These are phyloP conservation scores for Drosophila hydei DNA, from an alignment of 1,140 invertebrate genomes.

Conservation along the genomic window DNA sequence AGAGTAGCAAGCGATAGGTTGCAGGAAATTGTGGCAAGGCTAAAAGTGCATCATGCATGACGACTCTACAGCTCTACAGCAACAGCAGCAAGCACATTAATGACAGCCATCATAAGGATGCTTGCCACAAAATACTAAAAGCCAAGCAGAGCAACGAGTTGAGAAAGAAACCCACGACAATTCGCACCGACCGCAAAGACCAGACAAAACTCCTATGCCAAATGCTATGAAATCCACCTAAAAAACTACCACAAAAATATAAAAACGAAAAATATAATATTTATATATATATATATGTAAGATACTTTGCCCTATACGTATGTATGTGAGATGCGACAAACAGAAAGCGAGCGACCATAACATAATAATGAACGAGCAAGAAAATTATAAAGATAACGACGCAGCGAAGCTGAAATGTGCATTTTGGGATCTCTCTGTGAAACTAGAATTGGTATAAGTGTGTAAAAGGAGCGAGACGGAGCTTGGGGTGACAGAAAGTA, in stretches of 20 bases:
- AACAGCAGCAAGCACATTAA: constrained; percentile 30
- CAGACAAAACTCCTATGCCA: not conserved
- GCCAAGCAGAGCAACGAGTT: not conserved
- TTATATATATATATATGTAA: not conserved
- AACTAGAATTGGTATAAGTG: too few relatives aligned
- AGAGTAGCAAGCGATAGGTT: constrained; percentile 15
- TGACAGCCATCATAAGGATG: constrained; percentile 10
- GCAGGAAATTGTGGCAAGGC: constrained; percentile 29
- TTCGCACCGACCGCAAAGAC: not conserved
- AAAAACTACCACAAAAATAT: constrained; percentile 19
- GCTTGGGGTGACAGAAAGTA: too few relatives aligned
- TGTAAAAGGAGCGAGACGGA: too few relatives aligned
- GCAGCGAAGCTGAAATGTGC: not conserved
- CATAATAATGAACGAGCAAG: constrained; percentile 23
- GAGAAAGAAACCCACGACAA: not conserved
- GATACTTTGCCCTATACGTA: not conserved
- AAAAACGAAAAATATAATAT: constrained; percentile 2
- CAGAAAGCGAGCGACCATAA: constrained; percentile 24
- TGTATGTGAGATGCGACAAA: constrained; percentile 22
- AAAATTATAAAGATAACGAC: constrained; percentile 4
- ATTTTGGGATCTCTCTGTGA: too few relatives aligned
- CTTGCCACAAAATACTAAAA: constrained; percentile 12
- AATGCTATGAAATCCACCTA: constrained; percentile 14
- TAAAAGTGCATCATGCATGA: constrained; percentile 38
- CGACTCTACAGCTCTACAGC: constrained; percentile 37